Base-by-base conservation (phyloP, 2,797 vertebrate species). In the Anomalospiza imberbis region DNA sequence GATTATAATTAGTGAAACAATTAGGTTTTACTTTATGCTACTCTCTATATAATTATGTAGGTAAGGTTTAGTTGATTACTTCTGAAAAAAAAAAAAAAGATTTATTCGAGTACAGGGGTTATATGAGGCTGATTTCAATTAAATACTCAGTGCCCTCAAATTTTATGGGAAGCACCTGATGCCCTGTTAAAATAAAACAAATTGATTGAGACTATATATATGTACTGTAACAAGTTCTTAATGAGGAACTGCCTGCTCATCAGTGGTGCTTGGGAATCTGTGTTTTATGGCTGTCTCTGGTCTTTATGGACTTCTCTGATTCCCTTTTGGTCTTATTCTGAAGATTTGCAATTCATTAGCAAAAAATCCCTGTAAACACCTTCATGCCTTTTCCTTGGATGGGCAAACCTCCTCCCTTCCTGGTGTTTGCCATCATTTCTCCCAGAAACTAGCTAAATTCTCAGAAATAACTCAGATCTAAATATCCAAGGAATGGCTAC, bases 131-230 rank as follows among this genome's bases (percentile, higher is more conserved):
- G 85, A 92, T 77, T 91, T 89, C 88, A 92, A 83, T 94, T 93
- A 91, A 84, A 47, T 47, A 40, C 45, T 65, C 53, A 40, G 85
- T 29, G 34, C 58, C 89, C 70, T 91, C 73, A 72, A 36, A 85
- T 88, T 80, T 88, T 83, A 91, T 77, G 66, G 44, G 38, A 77
- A 83, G 57, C 29, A 76, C 82, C 75, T 72, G 79, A 45, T 86
- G 70, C 44, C 38, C 66, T 44, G 21, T 50, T 83, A 89, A 81
- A 95, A 88, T 91, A 91, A 90, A 93, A 92, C 65, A 89, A 91
- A 92, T 68, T 85, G 93, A 91, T 93, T 83, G 61, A 58, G 62
- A 11, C 50, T 65, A 26, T 87, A 82, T 86, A 57, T 84, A 48
- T 38, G 71, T 70, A 92, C 68, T 77, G 68, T 74, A 94, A 91